Evolutionary conservation across 1,140 invertebrate genomes (phyloP).

Genomic region (Odontomachus brunneus): DNA sequence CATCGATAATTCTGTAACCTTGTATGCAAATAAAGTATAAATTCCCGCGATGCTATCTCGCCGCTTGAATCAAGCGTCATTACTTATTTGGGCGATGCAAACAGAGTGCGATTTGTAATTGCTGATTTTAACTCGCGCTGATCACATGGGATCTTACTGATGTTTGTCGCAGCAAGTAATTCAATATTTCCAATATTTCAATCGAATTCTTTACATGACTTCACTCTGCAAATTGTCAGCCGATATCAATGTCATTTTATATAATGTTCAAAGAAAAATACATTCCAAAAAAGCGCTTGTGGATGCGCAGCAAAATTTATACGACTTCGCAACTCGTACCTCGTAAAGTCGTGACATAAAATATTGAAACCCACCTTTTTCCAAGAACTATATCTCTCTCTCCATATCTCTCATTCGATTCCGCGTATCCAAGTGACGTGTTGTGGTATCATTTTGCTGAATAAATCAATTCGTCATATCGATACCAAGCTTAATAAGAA

Average conservation of each 20-base stretch:
- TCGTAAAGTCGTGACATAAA: too few species aligned
- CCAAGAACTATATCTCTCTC: too few species aligned
- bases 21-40: not conserved
- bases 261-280: not conserved
- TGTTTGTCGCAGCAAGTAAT: not conserved
- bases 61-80: not conserved
- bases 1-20: too few species aligned
- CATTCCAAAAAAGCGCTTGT: not conserved
- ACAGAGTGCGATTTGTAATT: not conserved
- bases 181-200: conserved; percentile 17
- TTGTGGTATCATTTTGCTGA: not conserved
- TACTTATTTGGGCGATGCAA: not conserved
- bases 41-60: not conserved
- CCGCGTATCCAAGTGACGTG: too few species aligned
- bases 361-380: too few species aligned
- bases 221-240: not conserved
- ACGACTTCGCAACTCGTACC: too few species aligned
- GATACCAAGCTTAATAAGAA: not conserved
- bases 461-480: conserved; percentile 9
- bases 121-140: not conserved
- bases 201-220: not conserved
- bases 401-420: too few species aligned
- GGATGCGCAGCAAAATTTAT: too few species aligned
- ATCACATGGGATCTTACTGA: not conserved
- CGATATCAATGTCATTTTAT: not conserved